phyloP scores from a whole-genome alignment of 2,888 invertebrate species.

The Galerucella calmariensis region DNA sequence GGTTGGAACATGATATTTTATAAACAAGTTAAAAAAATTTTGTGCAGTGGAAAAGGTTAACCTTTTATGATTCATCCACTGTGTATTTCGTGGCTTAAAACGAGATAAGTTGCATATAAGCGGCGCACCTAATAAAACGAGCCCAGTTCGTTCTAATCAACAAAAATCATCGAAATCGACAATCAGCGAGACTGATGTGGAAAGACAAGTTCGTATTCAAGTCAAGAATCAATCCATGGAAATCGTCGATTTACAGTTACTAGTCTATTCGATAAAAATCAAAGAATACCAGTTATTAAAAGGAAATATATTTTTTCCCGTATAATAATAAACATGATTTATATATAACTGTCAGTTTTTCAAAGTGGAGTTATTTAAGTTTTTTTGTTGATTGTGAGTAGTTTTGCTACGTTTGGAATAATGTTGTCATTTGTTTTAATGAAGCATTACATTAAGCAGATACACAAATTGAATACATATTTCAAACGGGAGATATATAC shows the following conservation, averaged over 20 bases:
- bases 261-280: conserved; percentile 28
- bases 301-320: conserved; percentile 10
- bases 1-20: too few species aligned
- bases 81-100: neutral
- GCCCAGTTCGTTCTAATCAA: conserved; percentile 25
- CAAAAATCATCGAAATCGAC: conserved; percentile 30
- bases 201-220: conserved; percentile 27
- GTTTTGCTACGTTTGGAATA: conserved; percentile 5
- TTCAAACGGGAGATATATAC: neutral
- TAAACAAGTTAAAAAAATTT: too few species aligned
- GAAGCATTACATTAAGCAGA: neutral
- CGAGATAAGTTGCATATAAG: neutral
- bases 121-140: neutral
- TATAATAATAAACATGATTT: conserved; percentile 24
- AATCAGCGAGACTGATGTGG: conserved; percentile 22
- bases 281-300: conserved; percentile 7
- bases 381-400: conserved; percentile 7
- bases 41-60: too few species aligned
- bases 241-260: conserved; percentile 18
- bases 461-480: neutral
- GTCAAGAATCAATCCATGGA: conserved; percentile 20
- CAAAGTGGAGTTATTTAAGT: conserved; percentile 3
- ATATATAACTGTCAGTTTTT: conserved; percentile 15
- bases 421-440: conserved; percentile 5
- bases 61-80: neutral